These are phyloP conservation scores for Salvelinus sp. DNA, from an alignment of 2,113 vertebrate species.

Conservation along the genomic window DNA sequence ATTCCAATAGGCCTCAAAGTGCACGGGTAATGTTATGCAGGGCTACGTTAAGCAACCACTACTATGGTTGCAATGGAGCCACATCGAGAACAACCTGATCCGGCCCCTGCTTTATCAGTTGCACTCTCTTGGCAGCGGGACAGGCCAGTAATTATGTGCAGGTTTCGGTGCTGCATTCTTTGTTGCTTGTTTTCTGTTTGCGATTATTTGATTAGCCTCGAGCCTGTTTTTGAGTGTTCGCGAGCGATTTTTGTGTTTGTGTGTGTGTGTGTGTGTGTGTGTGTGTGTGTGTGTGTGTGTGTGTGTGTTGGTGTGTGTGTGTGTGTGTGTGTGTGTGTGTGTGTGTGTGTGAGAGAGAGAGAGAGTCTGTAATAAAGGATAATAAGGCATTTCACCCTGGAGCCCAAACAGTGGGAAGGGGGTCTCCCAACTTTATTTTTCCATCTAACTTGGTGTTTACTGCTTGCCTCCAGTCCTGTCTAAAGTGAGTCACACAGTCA, in stretches of 20 bases:
- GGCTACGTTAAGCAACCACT: too few relatives aligned
- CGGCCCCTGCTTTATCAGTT: constrained; percentile 11
- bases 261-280: not conserved
- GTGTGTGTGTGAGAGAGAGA: not conserved
- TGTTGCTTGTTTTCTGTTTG: constrained; percentile 28
- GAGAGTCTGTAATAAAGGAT: not conserved
- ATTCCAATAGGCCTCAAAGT: too few relatives aligned
- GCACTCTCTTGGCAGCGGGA: constrained; percentile 19
- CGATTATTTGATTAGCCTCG: constrained; percentile 27
- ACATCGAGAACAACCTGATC: too few relatives aligned
- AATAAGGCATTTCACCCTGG: constrained; percentile 13
- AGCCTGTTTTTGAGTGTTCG: constrained; percentile 26
- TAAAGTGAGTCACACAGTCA: too few relatives aligned
- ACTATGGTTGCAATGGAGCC: too few relatives aligned
- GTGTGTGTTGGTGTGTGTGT: not conserved
- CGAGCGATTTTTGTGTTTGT: constrained; percentile 4
- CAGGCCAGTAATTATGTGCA: constrained; percentile 25
- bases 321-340: constrained; percentile 4
- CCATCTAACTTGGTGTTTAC: constrained; percentile 4
- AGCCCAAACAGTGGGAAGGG: not conserved
- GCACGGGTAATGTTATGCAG: too few relatives aligned
- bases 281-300: not conserved
- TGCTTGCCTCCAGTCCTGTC: constrained; percentile 3
- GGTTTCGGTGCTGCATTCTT: constrained; percentile 24
- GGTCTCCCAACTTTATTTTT: not conserved